phyloP scores from a whole-genome alignment of 2,797 vertebrate genomes.

The Hemibagrus guttatus region DNA sequence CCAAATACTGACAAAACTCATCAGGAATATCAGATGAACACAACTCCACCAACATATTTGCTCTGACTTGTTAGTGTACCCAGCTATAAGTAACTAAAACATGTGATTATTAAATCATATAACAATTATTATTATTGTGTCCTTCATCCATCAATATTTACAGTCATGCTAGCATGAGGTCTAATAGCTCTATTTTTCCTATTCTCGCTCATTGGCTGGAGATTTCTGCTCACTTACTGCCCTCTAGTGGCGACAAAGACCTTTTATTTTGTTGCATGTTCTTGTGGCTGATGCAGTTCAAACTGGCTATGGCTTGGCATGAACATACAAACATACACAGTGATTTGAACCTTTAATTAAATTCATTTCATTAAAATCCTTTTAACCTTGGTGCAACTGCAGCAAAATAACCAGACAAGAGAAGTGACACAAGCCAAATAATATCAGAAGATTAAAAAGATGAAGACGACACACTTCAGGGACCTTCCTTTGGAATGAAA shows the following conservation, averaged over 20 bases:
- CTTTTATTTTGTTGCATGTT: not conserved
- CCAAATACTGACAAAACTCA: not conserved
- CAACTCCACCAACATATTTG: not conserved
- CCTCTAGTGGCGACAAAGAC: slow-evolving; percentile 18
- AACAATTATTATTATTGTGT: not conserved
- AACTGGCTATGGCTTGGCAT: not conserved
- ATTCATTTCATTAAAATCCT: not conserved
- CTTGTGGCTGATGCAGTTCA: not conserved
- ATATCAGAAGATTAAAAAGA: not conserved
- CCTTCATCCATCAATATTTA: not conserved
- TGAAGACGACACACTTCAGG: not conserved
- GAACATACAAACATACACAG: not conserved
- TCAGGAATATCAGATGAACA: not conserved
- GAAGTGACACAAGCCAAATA: not conserved
- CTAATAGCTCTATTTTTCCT: not conserved
- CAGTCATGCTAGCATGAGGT: too few species aligned
- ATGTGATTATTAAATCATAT: not conserved
- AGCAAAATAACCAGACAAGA: slow-evolving; percentile 33
- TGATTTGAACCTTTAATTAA: not conserved
- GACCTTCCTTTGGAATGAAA: slow-evolving; percentile 2
- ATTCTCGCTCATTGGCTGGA: not conserved
- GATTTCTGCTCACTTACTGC: slow-evolving; percentile 5
- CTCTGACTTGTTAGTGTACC: not conserved
- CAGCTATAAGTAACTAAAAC: not conserved
- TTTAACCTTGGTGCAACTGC: not conserved